These are phyloP conservation scores for Nycticebus coucang DNA, from an alignment of 2,113 vertebrate genomes.

Conservation along the genomic window DNA sequence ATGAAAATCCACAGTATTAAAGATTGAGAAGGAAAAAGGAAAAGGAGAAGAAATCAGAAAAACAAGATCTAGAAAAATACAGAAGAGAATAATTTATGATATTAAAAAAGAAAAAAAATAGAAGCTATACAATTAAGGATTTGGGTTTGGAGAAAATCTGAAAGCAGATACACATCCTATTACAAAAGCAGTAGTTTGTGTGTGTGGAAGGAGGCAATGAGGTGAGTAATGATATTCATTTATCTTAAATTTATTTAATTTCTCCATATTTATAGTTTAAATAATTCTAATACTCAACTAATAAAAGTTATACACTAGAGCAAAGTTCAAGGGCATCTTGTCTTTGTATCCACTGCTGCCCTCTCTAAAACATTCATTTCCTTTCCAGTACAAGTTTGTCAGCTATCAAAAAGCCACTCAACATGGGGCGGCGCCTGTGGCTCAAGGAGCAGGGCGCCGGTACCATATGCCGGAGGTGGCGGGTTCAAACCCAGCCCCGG, in stretches of 20 bases:
- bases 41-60: conserved; percentile 22
- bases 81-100: background rate
- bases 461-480: too few species aligned
- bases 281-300: background rate
- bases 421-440: too few species aligned
- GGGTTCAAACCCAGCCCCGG: too few species aligned
- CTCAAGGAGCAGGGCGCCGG: too few species aligned
- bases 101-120: background rate
- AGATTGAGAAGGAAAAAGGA: background rate
- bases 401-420: conserved; percentile 10
- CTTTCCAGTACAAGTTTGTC: background rate
- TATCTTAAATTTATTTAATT: background rate
- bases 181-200: background rate
- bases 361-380: conserved; percentile 28
- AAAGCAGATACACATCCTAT: background rate
- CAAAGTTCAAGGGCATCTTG: background rate
- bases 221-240: background rate
- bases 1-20: background rate
- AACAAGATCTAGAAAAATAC: background rate
- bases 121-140: background rate
- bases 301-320: background rate
- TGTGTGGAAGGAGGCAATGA: background rate
- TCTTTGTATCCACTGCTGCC: background rate
- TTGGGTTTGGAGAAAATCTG: conserved; percentile 27
- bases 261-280: conserved; percentile 38